phyloP scores from a whole-genome alignment of 2,888 invertebrate genomes.

The Campaea margaritaria region DNA sequence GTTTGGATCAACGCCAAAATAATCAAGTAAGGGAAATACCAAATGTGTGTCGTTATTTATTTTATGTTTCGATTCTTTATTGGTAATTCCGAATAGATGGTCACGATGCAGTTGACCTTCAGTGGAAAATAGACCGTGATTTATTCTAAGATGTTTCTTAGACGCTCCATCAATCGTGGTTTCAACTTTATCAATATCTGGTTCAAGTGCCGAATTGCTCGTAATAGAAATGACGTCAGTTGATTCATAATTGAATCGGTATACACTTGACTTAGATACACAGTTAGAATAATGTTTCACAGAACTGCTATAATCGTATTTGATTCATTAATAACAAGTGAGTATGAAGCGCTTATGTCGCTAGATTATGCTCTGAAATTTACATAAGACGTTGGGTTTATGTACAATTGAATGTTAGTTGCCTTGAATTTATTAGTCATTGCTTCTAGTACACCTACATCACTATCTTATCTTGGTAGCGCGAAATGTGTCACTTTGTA shows the following conservation, averaged over 20 bases:
- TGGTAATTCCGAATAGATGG: constrained; percentile 58
- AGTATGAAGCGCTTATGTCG: constrained; percentile 29
- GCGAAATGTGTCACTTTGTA: constrained; percentile 24
- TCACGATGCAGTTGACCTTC: constrained; percentile 65
- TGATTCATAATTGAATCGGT: constrained; percentile 45
- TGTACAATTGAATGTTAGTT: constrained; percentile 40
- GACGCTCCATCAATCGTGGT: constrained; percentile 27
- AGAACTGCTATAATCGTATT: constrained; percentile 37
- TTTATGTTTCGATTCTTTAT: constrained; percentile 64
- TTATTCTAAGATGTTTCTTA: constrained; percentile 41
- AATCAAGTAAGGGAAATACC: constrained; percentile 69
- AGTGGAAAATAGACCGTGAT: constrained; percentile 54
- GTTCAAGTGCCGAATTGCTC: constrained; percentile 38
- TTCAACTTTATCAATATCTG: constrained; percentile 32
- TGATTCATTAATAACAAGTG: constrained; percentile 40
- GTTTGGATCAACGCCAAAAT: constrained; percentile 75
- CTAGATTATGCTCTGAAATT: constrained; percentile 40
- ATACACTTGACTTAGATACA: constrained; percentile 46
- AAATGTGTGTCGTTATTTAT: constrained; percentile 65
- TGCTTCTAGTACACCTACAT: constrained; percentile 31
- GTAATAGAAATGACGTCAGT: constrained; percentile 43
- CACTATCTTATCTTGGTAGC: constrained; percentile 36
- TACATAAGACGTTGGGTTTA: constrained; percentile 41
- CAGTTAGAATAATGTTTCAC: constrained; percentile 33
- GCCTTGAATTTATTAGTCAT: constrained; percentile 57